A percentile compares a stretch with the other conserved stretches of the same genome.
Evolutionary conservation across 2,888 invertebrate species (phyloP).

Genomic region (Pycnomerus fuliginosus): DNA sequence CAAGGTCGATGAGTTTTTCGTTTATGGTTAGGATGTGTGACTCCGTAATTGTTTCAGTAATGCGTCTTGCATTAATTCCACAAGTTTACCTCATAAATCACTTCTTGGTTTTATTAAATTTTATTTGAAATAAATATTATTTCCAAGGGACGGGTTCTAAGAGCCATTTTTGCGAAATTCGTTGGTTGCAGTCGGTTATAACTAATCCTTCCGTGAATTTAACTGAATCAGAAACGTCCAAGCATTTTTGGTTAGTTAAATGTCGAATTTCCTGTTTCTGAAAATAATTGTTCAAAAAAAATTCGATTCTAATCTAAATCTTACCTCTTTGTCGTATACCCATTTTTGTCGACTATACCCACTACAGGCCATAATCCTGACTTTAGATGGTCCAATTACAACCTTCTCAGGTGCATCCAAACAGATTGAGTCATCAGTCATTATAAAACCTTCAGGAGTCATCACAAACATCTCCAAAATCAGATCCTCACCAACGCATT

Average conservation of each 20-base stretch:
- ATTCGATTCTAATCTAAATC: conserved; percentile 4
- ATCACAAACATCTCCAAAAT: conserved; percentile 70
- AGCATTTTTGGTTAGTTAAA: conserved; percentile 58
- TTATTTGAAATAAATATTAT: conserved; percentile 32
- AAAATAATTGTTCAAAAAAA: conserved; percentile 27
- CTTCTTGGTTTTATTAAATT: not conserved
- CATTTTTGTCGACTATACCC: conserved; percentile 69
- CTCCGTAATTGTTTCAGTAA: conserved; percentile 1
- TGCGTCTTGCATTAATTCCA: conserved; percentile 12
- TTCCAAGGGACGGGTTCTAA: conserved; percentile 70
- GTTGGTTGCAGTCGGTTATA: conserved; percentile 60
- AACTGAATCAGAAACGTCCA: conserved; percentile 55
- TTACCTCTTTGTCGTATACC: conserved; percentile 59
- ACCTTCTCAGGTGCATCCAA: conserved; percentile 66
- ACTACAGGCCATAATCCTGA: conserved; percentile 72
- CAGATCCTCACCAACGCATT: conserved; percentile 62
- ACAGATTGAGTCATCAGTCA: conserved; percentile 88
- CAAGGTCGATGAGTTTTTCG: conserved; percentile 29
- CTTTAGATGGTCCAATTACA: conserved; percentile 53
- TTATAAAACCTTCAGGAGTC: conserved; percentile 68
- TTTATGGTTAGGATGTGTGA: too few species aligned
- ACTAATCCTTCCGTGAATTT: conserved; percentile 57
- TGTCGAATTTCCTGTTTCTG: conserved; percentile 58
- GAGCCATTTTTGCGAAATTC: conserved; percentile 66
- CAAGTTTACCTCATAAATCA: conserved; percentile 18